Base-by-base conservation (phyloP, 2,888 invertebrate species). In the Plusia festucae region DNA sequence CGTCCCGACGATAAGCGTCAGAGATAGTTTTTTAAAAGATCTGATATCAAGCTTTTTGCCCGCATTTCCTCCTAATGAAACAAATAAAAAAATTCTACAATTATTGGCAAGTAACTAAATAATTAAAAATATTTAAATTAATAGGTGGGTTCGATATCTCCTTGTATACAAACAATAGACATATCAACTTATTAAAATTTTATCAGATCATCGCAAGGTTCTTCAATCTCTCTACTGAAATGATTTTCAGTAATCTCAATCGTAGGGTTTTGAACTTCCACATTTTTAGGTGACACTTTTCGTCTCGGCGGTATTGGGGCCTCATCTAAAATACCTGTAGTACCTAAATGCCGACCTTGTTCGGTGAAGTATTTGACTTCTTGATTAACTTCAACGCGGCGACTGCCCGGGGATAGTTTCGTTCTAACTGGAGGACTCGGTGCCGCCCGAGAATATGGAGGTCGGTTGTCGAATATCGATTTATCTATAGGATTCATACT, bases 341-440 rank as follows among this genome's bases (percentile, higher is more conserved):
- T 84, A 16, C 89, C 89, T 57, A 92, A 82, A 65, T 74, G 75
- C 79, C 87, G 89, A 54, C 91, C 87, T 80, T 90, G 88, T 65
- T 91, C 91, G 1, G 87, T 78, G 54, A 93, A 85, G 27, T 77
- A 66, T 68, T 81, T 88, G 0, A 90, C 78, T 22, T 91, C 90
- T 32, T 79, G 81, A 46, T 73, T 83, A 0, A 82, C 61, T 53
- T 91, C 93, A 22, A 70, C 73, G 30, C 90, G 84, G 30, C 82
- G 83, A 27, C 65, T 83, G 7, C 74, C 82, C 0, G 94, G 94
- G 0, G 93, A 93, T 53, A 92, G 70, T 76, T 94, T 95, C 46
- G 85, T 91, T 70, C 95, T 87, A 1, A 90, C 91, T 0, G 95
- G 95, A 9, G 95, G 95, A 68, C 95, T 95, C 0, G 95, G 95